phyloP scores from a whole-genome alignment of 2,797 vertebrate species.

The Coregonus sp. region DNA sequence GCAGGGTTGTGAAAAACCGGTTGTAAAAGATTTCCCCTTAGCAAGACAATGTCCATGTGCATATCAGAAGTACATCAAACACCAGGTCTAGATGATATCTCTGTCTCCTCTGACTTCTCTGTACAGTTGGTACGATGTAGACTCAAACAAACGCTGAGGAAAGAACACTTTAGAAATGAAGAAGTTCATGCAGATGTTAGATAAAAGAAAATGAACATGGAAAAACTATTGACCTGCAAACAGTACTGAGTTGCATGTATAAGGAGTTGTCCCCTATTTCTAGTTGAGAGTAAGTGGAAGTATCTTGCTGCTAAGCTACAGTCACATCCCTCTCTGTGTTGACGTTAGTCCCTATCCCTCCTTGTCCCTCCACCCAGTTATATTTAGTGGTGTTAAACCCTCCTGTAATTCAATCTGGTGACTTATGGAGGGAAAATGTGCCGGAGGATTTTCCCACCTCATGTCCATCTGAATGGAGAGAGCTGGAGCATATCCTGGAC shows the following conservation, averaged over 20 bases:
- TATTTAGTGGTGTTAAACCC: conserved; percentile 53
- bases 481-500: background rate
- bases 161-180: background rate
- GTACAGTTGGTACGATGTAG: background rate
- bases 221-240: background rate
- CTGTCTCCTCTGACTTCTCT: background rate
- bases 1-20: background rate
- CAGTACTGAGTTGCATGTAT: background rate
- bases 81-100: background rate
- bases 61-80: background rate
- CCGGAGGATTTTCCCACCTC: conserved; percentile 17
- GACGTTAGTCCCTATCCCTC: conserved; percentile 28
- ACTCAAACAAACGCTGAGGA: background rate
- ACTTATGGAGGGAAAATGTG: conserved; percentile 28
- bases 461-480: conserved; percentile 9
- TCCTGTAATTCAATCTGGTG: conserved; percentile 44
- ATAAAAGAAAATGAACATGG: background rate
- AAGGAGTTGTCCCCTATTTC: background rate
- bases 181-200: background rate
- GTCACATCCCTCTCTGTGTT: conserved; percentile 18
- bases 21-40: background rate
- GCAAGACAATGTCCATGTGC: background rate
- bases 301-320: background rate
- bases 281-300: background rate
- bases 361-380: conserved; percentile 31